Conservation (phyloP, 2,888 invertebrate species). For the Chrysotoxum bicinctum region DNA sequence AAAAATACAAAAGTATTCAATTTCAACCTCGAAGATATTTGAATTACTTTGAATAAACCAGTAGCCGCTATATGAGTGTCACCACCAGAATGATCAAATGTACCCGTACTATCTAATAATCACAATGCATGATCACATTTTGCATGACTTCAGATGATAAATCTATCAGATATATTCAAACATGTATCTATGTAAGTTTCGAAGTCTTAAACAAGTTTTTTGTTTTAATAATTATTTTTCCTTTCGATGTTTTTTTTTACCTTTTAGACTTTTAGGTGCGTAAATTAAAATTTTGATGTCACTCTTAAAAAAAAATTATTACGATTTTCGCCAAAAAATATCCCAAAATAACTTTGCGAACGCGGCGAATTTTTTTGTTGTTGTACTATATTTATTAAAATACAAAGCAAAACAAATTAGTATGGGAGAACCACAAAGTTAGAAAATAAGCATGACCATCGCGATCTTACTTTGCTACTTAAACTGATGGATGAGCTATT, state of each 20-base stretch:
- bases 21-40: slow-evolving; percentile 33
- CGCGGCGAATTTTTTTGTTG: slow-evolving; percentile 2
- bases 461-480: slow-evolving; percentile 60
- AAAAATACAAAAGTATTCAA: slow-evolving; percentile 2
- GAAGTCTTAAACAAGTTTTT: slow-evolving; percentile 15
- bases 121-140: slow-evolving; percentile 13
- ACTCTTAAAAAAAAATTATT: slow-evolving; percentile 27
- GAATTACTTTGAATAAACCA: slow-evolving; percentile 35
- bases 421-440: not conserved
- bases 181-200: not conserved
- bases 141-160: slow-evolving; percentile 6
- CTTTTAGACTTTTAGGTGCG: slow-evolving; percentile 18
- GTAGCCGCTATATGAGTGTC: slow-evolving; percentile 33
- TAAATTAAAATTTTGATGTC: slow-evolving; percentile 44
- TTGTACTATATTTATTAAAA: not conserved
- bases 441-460: slow-evolving; percentile 50
- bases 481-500: slow-evolving; percentile 46
- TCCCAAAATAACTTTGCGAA: slow-evolving; percentile 51
- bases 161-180: not conserved
- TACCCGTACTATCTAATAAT: not conserved
- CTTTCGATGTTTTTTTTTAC: slow-evolving; percentile 38
- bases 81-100: not conserved
- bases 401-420: not conserved
- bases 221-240: not conserved
- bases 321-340: slow-evolving; percentile 21